Conservation (phyloP, 2,113 vertebrate genomes). For the Cathartes aura region DNA sequence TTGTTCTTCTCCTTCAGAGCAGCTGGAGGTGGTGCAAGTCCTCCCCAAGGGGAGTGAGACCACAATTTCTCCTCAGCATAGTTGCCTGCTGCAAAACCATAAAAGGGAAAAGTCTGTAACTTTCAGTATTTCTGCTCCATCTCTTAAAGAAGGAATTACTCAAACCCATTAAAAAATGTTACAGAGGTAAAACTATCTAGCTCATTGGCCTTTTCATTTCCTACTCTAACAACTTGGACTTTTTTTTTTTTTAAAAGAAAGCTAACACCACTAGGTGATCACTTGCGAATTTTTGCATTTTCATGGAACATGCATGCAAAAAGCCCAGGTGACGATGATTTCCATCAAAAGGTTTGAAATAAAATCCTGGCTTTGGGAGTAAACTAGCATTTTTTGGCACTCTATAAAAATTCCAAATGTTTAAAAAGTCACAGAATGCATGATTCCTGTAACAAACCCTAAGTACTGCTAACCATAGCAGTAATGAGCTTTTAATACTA, state of each 20-base stretch:
- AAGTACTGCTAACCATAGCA: background rate
- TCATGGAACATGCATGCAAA: background rate
- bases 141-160: background rate
- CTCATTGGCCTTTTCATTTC: background rate
- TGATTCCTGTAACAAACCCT: background rate
- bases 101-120: background rate
- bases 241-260: background rate
- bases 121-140: background rate
- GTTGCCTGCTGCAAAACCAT: background rate
- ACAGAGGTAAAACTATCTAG: background rate
- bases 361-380: background rate
- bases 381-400: background rate
- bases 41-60: background rate
- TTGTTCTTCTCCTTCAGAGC: background rate
- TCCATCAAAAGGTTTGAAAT: background rate
- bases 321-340: background rate
- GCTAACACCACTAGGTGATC: background rate
- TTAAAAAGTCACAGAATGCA: background rate
- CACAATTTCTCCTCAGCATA: background rate
- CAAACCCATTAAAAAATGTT: background rate
- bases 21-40: background rate
- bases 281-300: background rate
- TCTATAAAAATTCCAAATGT: background rate
- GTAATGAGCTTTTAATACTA: background rate
- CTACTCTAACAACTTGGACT: background rate